A percentile compares a stretch with the other conserved stretches of the same genome.
Conservation (phyloP, 1,140 invertebrate species). For the Daktulosphaira vitifoliae region DNA sequence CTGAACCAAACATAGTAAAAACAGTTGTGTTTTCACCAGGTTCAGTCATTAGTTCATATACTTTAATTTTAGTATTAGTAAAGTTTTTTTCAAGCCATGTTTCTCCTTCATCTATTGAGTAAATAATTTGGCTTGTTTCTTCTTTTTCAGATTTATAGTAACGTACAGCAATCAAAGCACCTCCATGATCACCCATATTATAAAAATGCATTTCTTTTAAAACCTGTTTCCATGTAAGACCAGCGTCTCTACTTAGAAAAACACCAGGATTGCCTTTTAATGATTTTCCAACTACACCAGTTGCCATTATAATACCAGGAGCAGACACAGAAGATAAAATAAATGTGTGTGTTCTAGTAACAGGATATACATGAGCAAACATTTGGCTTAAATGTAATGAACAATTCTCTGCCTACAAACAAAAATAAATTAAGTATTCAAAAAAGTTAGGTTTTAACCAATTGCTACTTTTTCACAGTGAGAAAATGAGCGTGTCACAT, state of each 20-base stretch:
- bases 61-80: constrained; percentile 57
- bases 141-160: constrained; percentile 63
- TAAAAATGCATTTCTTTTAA: constrained; percentile 78
- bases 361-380: constrained; percentile 71
- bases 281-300: constrained; percentile 66
- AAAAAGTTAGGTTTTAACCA: neutral
- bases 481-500: constrained; percentile 37
- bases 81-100: constrained; percentile 67
- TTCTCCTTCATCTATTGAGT: constrained; percentile 78
- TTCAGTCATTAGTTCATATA: constrained; percentile 84
- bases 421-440: constrained; percentile 31
- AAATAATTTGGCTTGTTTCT: constrained; percentile 62
- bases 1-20: constrained; percentile 84
- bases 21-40: constrained; percentile 84
- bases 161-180: constrained; percentile 72
- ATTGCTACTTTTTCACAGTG: constrained; percentile 22
- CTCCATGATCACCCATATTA: constrained; percentile 84
- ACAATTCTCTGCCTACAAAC: constrained; percentile 51
- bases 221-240: constrained; percentile 72
- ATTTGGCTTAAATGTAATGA: constrained; percentile 79
- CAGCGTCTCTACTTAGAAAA: constrained; percentile 75
- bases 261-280: constrained; percentile 72
- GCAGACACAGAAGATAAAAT: constrained; percentile 80
- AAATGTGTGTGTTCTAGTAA: constrained; percentile 58
- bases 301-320: constrained; percentile 78